Evolutionary conservation across 2,888 invertebrate species (phyloP), one percentile per base, ranked within the genome.

Genomic region (Polydesmus complanatus): DNA sequence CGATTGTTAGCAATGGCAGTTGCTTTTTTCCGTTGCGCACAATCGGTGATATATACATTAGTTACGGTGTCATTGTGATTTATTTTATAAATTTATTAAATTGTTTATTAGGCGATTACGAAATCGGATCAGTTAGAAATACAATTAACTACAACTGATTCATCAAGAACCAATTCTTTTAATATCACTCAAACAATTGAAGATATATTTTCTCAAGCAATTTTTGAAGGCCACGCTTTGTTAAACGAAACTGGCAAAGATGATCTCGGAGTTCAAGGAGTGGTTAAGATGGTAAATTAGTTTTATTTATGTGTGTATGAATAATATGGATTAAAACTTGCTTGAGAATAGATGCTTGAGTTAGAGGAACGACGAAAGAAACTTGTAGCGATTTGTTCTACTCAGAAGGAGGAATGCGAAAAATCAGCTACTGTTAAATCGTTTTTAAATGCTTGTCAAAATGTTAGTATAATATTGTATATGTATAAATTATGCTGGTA

Each of bases 41-140:
- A 80, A 78, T 80, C 79, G 77, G 88, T 80, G 76, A 77, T 73
- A 64, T 18, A 27, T 53, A 73, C n/a, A 56, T n/a, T 25, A n/a
- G n/a, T n/a, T 37, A 49, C n/a, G 14, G 22, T 25, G 14, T 55
- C 52, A 3, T 5, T 21, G 14, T 27, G 8, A n/a, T 27, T 50
- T 23, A 21, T 54, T 21, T 22, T 54, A 14, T 21, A 57, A 8
- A 26, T 2, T 27, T 50, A 19, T 26, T 50, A 50, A 53, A 60
- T 63, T 61, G 49, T 54, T 37, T 54, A 19, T 1, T 69, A 86
- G 81, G 86, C 85, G 51, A 75, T 84, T 56, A 80, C 79, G 56
- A 84, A 84, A 70, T 73, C 88, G 67, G 84, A 86, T 70, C 84
- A 86, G 71, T 75, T 88, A 27, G 86, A 88, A 75, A 80, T 83